phyloP scores from a whole-genome alignment of 2,113 vertebrate species.

The Piaya cayana region DNA sequence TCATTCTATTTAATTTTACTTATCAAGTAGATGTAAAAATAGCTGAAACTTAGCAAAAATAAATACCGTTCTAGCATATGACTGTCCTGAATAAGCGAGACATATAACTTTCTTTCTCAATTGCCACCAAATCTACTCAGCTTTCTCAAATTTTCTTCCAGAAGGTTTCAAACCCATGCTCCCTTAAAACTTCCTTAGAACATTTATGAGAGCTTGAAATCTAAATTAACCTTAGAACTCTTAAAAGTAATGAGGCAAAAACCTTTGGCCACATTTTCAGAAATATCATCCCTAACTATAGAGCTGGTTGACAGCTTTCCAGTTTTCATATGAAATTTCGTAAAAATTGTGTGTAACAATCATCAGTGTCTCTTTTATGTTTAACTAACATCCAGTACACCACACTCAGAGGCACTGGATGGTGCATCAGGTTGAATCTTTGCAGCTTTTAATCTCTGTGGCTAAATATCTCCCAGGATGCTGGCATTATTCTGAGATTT shows the following conservation, averaged over 20 bases:
- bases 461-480: conserved; percentile 9
- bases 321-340: background rate
- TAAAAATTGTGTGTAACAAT: background rate
- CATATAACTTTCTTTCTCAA: background rate
- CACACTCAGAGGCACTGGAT: background rate
- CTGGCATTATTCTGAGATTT: background rate
- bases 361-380: background rate
- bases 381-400: background rate
- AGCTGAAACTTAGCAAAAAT: background rate
- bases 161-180: background rate
- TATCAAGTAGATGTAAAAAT: background rate
- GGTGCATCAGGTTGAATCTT: background rate
- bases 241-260: background rate
- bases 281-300: background rate
- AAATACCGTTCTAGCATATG: background rate
- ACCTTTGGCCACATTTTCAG: background rate
- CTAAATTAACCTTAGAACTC: background rate
- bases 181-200: background rate
- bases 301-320: background rate
- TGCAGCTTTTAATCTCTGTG: background rate
- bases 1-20: background rate
- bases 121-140: background rate
- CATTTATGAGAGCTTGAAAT: background rate
- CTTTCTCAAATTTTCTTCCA: background rate
- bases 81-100: background rate